phyloP scores from a whole-genome alignment of 2,888 invertebrate genomes.

The Xestia xanthographa region DNA sequence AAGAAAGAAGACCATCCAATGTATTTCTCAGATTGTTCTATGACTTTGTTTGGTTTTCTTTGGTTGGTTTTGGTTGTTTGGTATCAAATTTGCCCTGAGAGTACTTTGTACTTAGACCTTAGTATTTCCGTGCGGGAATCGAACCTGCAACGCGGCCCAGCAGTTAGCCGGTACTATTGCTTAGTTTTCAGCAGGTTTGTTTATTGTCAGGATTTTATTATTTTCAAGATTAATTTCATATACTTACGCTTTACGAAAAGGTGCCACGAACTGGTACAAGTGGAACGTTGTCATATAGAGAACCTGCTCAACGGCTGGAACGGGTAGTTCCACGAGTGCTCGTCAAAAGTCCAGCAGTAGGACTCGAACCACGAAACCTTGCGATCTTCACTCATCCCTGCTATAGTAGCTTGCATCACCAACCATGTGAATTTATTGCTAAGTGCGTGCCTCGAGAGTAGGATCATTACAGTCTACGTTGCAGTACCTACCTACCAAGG shows the following conservation, averaged over 20 bases:
- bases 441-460: neutral
- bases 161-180: neutral
- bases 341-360: neutral
- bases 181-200: neutral
- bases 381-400: neutral
- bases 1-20: no score
- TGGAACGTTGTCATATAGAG: neutral
- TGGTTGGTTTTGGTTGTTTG: no score
- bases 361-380: neutral
- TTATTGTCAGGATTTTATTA: neutral
- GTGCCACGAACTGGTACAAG: neutral
- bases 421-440: neutral
- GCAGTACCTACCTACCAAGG: neutral
- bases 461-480: neutral
- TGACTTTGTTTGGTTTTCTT: neutral
- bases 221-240: neutral
- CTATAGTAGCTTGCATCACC: neutral
- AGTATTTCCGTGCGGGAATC: neutral
- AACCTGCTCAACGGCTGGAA: neutral
- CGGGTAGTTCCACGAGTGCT: neutral
- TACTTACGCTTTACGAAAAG: neutral
- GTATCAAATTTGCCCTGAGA: neutral
- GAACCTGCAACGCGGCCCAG: constrained; percentile 3
- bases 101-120: neutral
- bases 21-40: neutral